These are phyloP conservation scores for Hoplostethus atlanticus DNA, from an alignment of 2,797 vertebrate species.

Conservation along the genomic window DNA sequence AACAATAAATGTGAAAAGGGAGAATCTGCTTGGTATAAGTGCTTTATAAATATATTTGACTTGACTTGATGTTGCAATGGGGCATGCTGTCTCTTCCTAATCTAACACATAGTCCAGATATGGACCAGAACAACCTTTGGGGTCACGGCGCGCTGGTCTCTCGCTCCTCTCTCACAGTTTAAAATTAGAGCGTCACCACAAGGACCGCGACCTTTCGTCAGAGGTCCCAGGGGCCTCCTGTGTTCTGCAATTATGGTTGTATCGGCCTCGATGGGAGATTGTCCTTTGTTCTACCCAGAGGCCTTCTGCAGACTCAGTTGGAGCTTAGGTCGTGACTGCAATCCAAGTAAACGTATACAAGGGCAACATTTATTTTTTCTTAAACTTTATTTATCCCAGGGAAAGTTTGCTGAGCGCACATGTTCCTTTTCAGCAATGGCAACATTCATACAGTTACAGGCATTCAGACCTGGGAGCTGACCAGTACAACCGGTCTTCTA, in stretches of 20 bases:
- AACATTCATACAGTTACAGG: neutral
- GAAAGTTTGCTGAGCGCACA: constrained; percentile 8
- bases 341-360: constrained; percentile 21
- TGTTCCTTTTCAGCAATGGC: constrained; percentile 6
- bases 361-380: constrained; percentile 9
- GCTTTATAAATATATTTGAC: constrained; percentile 17
- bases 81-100: constrained; percentile 1
- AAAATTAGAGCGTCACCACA: constrained; percentile 60
- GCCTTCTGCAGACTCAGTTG: constrained; percentile 4
- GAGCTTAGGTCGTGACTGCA: constrained; percentile 17
- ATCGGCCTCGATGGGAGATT: constrained; percentile 45
- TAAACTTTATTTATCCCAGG: constrained; percentile 1
- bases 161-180: constrained; percentile 44
- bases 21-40: constrained; percentile 15
- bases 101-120: constrained; percentile 5
- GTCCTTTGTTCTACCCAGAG: constrained; percentile 13
- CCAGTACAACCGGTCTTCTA: neutral
- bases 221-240: constrained; percentile 55
- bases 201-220: constrained; percentile 57
- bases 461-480: constrained; percentile 34
- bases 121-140: constrained; percentile 27
- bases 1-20: constrained; percentile 4
- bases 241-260: constrained; percentile 57
- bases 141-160: constrained; percentile 22
- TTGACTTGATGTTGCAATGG: constrained; percentile 17